Conservation (phyloP, 92 coral and sea anemone genomes). For the Nematostella vectensis region DNA sequence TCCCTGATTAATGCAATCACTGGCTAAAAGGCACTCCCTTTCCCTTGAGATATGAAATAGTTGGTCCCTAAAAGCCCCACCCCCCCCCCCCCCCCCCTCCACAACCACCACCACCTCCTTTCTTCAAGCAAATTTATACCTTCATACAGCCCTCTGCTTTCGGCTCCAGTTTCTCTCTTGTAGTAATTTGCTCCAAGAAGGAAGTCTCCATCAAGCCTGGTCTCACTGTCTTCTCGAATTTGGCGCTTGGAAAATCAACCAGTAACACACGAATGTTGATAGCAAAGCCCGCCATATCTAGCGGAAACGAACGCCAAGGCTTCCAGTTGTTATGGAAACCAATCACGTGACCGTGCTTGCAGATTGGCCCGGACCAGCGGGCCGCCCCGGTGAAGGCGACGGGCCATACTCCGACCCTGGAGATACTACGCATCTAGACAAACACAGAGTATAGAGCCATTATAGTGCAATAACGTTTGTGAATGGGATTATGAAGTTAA, state of each 20-base stretch:
- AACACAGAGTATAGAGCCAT: not conserved
- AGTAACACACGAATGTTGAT: conserved; percentile 50
- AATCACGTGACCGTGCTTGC: conserved; percentile 57
- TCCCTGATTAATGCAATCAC: too few relatives aligned
- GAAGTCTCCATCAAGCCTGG: conserved; percentile 73
- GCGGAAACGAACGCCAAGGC: conserved; percentile 63
- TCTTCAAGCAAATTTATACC: too few relatives aligned
- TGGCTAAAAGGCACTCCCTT: too few relatives aligned
- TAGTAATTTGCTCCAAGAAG: conserved; percentile 58
- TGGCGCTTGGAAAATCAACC: conserved; percentile 37
- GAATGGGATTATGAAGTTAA: not conserved
- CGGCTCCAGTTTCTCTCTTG: conserved; percentile 57
- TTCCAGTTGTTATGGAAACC: conserved; percentile 86
- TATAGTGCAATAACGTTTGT: not conserved
- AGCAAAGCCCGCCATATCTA: conserved; percentile 93
- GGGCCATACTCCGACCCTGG: conserved; percentile 86
- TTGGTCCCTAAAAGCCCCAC: too few relatives aligned
- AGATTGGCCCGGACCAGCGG: conserved; percentile 87
- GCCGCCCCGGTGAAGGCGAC: conserved; percentile 92
- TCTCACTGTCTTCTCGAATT: conserved; percentile 50
- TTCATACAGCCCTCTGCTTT: conserved; percentile 67
- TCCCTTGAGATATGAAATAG: too few relatives aligned
- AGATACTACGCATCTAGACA: conserved; percentile 55
- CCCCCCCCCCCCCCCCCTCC: too few relatives aligned
- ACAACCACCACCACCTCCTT: too few relatives aligned